Evolutionary conservation across 1,140 invertebrate genomes (phyloP), one percentile per base, ranked within the genome.

Genomic region (Anoplophora glabripennis): DNA sequence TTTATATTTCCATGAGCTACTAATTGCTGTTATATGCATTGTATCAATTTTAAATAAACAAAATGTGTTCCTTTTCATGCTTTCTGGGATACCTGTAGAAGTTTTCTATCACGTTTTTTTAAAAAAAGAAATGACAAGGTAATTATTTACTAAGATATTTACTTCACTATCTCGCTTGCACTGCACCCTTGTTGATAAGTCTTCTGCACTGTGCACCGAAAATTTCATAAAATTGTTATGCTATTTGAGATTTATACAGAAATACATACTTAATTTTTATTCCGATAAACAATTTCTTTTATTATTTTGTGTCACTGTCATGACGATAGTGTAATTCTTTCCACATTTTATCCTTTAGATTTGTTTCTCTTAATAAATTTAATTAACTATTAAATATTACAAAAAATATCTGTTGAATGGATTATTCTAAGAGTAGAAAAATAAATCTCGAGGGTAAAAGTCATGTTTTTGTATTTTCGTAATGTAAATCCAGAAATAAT

Each of bases 391-490:
- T 28, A 28, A 28, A 28, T 5, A n/a, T n/a, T n/a, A n/a, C n/a
- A n/a, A n/a, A n/a, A n/a, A n/a, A n/a, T n/a, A n/a, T n/a, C n/a
- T n/a, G n/a, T 28, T 28, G 21, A 5, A 28, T 28, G 57, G 63
- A 46, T 57, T n/a, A 65, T 36, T 70, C 71, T 52, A 40, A 53
- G 14, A 73, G 66, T 57, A 59, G 64, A 49, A 70, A 67, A 59
- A 36, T 62, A 45, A 59, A 56, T 21, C 63, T 62, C 53, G 64
- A 71, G 69, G 69, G 69, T 61, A 65, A 38, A 46, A 46, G 47
- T 21, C 28, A 38, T 28, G 2, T 53, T 33, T 34, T 5, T 51
- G 28, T 21, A 11, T n/a, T 12, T 48, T 10, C 33, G 1, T 48
- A n/a, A 28, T 34, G 35, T 7, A 14, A 3, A 52, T 38, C 1